Evolutionary conservation across 2,113 vertebrate species (phyloP).

Genomic region (Xenus cinereus): DNA sequence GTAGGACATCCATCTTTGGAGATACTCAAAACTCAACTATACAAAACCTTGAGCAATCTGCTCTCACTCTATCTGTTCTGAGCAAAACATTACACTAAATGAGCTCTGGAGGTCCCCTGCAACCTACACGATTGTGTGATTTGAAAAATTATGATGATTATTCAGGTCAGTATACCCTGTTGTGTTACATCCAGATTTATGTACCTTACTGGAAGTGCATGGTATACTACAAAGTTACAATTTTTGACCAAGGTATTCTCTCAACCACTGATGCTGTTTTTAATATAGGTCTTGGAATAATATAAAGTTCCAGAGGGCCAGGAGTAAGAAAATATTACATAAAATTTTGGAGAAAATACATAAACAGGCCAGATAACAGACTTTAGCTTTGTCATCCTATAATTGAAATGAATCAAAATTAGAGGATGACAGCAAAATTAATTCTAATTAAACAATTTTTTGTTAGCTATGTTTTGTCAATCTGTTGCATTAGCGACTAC

Average conservation of each 20-base stretch:
- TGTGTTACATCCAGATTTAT: background rate
- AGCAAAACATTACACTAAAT: background rate
- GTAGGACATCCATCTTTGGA: too few relatives aligned
- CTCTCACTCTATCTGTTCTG: background rate
- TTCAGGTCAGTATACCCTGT: background rate
- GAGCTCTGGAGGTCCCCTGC: background rate
- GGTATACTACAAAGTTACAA: background rate
- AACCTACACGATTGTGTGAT: background rate
- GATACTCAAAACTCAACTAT: background rate
- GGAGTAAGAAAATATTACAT: background rate
- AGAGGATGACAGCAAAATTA: slow-evolving; percentile 6
- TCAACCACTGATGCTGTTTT: background rate
- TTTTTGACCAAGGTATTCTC: background rate
- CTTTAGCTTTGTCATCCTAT: background rate
- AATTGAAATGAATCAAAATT: background rate
- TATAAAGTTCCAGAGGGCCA: background rate
- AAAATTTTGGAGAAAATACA: background rate
- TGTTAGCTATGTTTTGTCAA: background rate
- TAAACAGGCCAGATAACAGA: background rate
- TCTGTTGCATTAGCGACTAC: background rate
- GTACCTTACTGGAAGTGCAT: background rate
- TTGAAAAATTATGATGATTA: background rate
- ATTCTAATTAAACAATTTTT: background rate
- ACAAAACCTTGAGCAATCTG: background rate
- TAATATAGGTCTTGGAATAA: background rate